These are phyloP conservation scores for Danaus plexippus DNA, from an alignment of 1,140 invertebrate genomes.

Conservation along the genomic window DNA sequence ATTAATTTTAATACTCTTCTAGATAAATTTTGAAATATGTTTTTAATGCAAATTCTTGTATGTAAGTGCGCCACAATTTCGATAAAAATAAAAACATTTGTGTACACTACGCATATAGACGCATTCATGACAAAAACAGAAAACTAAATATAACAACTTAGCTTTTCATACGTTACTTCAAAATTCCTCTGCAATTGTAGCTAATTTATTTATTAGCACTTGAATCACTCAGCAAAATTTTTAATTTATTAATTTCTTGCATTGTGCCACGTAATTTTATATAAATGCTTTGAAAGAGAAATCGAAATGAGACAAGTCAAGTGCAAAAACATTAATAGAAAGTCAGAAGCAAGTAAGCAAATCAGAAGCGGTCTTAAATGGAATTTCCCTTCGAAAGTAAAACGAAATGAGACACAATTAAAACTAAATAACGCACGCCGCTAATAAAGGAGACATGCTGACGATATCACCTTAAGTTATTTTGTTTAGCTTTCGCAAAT, in stretches of 20 bases:
- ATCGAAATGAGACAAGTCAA: slow-evolving; percentile 22
- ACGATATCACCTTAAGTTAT: neutral
- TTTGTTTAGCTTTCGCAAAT: too few relatives aligned
- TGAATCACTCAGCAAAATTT: slow-evolving; percentile 1
- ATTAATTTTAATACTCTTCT: too few relatives aligned
- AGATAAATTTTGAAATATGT: too few relatives aligned
- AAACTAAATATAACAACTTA: neutral
- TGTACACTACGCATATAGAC: too few relatives aligned
- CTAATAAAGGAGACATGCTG: slow-evolving; percentile 13
- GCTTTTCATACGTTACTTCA: neutral
- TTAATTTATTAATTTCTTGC: slow-evolving; percentile 2
- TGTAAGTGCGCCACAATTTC: too few relatives aligned
- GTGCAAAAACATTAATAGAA: slow-evolving; percentile 28
- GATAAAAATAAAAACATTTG: too few relatives aligned
- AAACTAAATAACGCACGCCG: slow-evolving; percentile 27
- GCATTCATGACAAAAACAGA: neutral
- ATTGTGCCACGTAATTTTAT: slow-evolving; percentile 3
- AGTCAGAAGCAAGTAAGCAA: slow-evolving; percentile 24
- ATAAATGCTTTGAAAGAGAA: slow-evolving; percentile 11
- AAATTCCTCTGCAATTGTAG: neutral
- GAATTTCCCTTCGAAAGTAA: slow-evolving; percentile 26
- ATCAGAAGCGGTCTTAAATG: slow-evolving; percentile 18
- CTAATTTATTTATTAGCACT: neutral
- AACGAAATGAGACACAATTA: slow-evolving; percentile 26
- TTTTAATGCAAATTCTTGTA: too few relatives aligned